These are phyloP conservation scores for Naso thynnoides DNA, from an alignment of 2,797 vertebrate species.

Conservation along the genomic window DNA sequence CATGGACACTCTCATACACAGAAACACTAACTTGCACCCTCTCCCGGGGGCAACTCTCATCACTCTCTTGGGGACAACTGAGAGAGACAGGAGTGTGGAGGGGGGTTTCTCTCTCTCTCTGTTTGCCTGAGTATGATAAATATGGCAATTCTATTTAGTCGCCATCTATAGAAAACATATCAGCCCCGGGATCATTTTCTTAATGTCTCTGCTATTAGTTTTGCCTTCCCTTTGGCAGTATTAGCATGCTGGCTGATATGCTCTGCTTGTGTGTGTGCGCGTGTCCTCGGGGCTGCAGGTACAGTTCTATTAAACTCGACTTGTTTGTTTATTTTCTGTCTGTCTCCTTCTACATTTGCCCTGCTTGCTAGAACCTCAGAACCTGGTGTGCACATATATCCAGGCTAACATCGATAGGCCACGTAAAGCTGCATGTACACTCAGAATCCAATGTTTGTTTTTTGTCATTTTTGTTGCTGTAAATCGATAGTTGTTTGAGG, in stretches of 20 bases:
- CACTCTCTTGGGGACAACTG: slow-evolving; percentile 76
- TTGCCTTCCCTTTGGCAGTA: slow-evolving; percentile 81
- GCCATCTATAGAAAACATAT: slow-evolving; percentile 84
- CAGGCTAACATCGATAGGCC: slow-evolving; percentile 48
- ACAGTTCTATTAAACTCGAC: slow-evolving; percentile 79
- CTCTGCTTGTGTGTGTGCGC: slow-evolving; percentile 66
- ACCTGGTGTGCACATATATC: slow-evolving; percentile 36
- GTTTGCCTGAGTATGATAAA: slow-evolving; percentile 83
- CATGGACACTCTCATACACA: slow-evolving; percentile 26
- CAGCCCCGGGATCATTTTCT: slow-evolving; percentile 83
- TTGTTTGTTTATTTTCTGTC: slow-evolving; percentile 80
- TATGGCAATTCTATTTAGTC: slow-evolving; percentile 84
- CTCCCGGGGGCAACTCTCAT: slow-evolving; percentile 72
- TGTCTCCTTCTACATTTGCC: slow-evolving; percentile 55
- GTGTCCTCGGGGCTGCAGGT: slow-evolving; percentile 78
- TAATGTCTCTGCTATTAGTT: slow-evolving; percentile 85
- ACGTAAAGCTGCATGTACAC: slow-evolving; percentile 33
- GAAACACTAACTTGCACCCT: slow-evolving; percentile 42
- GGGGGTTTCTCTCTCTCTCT: slow-evolving; percentile 43
- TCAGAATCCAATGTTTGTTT: slow-evolving; percentile 52
- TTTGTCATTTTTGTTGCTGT: slow-evolving; percentile 59
- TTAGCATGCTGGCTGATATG: slow-evolving; percentile 79
- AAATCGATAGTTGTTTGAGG: slow-evolving; percentile 66
- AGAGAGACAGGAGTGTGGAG: slow-evolving; percentile 62
- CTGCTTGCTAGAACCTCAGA: slow-evolving; percentile 28